phyloP scores from a whole-genome alignment of 1,140 invertebrate genomes.

The Ruditapes philippinarum region DNA sequence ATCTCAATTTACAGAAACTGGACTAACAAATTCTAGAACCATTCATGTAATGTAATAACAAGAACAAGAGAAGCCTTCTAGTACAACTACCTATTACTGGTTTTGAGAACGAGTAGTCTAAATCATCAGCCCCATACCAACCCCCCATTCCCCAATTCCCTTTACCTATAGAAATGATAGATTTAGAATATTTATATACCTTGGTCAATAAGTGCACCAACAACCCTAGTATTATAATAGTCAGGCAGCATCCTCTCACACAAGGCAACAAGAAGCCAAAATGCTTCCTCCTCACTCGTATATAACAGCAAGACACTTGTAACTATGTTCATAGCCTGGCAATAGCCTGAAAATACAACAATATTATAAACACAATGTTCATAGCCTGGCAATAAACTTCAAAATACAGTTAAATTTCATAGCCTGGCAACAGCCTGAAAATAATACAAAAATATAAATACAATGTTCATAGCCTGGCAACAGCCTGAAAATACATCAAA shows the following conservation, averaged over 20 bases:
- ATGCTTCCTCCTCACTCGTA: slow-evolving; percentile 98
- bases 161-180: too few species aligned
- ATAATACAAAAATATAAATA: slow-evolving; percentile 93
- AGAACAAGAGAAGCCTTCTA: too few species aligned
- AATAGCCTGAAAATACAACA: slow-evolving; percentile 92
- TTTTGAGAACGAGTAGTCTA: too few species aligned
- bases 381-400: slow-evolving; percentile 98
- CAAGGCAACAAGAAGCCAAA: slow-evolving; percentile 98
- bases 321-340: slow-evolving; percentile 99
- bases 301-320: slow-evolving; percentile 98
- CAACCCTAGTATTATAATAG: slow-evolving; percentile 98
- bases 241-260: slow-evolving; percentile 98
- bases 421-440: slow-evolving; percentile 96
- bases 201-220: slow-evolving; percentile 97
- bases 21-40: too few species aligned
- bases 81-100: too few species aligned
- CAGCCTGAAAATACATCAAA: slow-evolving; percentile 93
- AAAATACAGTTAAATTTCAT: slow-evolving; percentile 96
- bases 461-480: slow-evolving; percentile 96
- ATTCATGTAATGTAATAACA: too few species aligned
- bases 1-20: too few species aligned
- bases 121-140: too few species aligned
- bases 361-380: slow-evolving; percentile 99
- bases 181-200: slow-evolving; percentile 89
- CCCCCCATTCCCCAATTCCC: too few species aligned